Base-by-base conservation (phyloP, 1,140 invertebrate genomes). In the Elymnias hypermnestra region DNA sequence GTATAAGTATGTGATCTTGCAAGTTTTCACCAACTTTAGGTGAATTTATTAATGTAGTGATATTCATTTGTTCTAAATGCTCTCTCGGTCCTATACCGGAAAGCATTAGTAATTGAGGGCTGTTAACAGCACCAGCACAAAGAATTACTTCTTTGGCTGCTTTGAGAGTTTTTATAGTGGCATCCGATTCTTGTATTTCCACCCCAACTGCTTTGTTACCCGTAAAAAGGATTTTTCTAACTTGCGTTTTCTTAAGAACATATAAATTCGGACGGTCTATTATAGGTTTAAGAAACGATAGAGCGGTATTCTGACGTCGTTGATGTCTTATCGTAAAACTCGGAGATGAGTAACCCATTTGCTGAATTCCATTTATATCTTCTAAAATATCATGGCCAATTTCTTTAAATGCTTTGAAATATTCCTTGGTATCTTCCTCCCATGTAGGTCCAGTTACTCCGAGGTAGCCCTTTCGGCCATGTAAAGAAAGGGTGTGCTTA, bases 241-340 rank as follows among this genome's bases (percentile, higher is more conserved):
- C 93, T 26, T 93, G 92, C 1, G 91, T 90, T 58, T 90, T 94
- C 81, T 93, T 88, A 0, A 91, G 89, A 0, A 92, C 83, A 63
- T 93, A 91, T 3, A 98, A 83, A 68, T 97, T 97, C 41, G 82
- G 83, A 3, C 95, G 81, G 21, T 91, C 72, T 22, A 92, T 82
- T 1, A 93, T 89, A 0, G 95, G 94, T 35, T 91, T 82, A 0
- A 97, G 72, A 62, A 95, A 97, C 0, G 93, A 94, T 72, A 94
- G 93, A 0, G 94, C 92, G 0, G 95, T 94, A 43, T 93, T 95
- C 67, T 96, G 97, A 17, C 97, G 86, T 0, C 89, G 90, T 0
- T 93, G 92, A 21, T 92, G 79, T 28, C 93, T 76, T 5, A 97
- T 93, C 0, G 95, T 97, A 7, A 91, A 96, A 86, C 94, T 92